phyloP scores from a whole-genome alignment of 2,113 vertebrate species.

The Turdus rufiventris region DNA sequence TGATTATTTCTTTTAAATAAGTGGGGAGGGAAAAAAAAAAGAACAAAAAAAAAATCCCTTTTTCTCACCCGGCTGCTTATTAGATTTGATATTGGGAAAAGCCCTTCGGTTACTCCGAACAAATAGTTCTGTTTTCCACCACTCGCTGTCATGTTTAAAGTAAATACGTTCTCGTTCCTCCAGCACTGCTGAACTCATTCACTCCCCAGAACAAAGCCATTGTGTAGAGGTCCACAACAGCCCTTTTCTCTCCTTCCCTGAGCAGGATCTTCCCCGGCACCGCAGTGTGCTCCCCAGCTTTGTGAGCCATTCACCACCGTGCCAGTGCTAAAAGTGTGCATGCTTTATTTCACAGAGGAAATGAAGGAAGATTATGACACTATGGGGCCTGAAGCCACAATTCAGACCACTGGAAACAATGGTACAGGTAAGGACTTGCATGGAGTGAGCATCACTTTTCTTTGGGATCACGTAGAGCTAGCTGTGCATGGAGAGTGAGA shows the following conservation, averaged over 20 bases:
- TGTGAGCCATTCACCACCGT: slow-evolving; percentile 29
- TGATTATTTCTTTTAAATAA: slow-evolving; percentile 38
- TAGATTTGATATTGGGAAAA: slow-evolving; percentile 63
- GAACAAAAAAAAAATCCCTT: not conserved
- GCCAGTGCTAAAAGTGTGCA: slow-evolving; percentile 64
- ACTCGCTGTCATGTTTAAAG: slow-evolving; percentile 83
- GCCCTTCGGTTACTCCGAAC: slow-evolving; percentile 52
- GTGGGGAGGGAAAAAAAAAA: no score
- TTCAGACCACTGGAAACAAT: slow-evolving; percentile 87
- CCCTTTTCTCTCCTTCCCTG: slow-evolving; percentile 66
- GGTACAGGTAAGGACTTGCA: slow-evolving; percentile 87
- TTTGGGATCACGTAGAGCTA: not conserved
- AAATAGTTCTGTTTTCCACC: slow-evolving; percentile 70
- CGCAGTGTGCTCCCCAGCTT: slow-evolving; percentile 58
- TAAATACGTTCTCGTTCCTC: slow-evolving; percentile 85
- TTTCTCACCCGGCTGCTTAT: not conserved
- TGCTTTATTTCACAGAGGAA: slow-evolving; percentile 85
- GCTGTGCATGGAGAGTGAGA: not conserved
- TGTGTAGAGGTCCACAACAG: slow-evolving; percentile 70
- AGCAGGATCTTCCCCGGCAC: slow-evolving; percentile 64
- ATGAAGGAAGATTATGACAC: slow-evolving; percentile 97
- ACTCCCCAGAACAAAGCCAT: slow-evolving; percentile 75
- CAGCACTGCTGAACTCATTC: slow-evolving; percentile 81
- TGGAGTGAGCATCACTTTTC: not conserved
- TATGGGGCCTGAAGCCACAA: slow-evolving; percentile 87